These are phyloP conservation scores for Camponotus floridanus DNA, from an alignment of 1,140 invertebrate species.

Conservation along the genomic window DNA sequence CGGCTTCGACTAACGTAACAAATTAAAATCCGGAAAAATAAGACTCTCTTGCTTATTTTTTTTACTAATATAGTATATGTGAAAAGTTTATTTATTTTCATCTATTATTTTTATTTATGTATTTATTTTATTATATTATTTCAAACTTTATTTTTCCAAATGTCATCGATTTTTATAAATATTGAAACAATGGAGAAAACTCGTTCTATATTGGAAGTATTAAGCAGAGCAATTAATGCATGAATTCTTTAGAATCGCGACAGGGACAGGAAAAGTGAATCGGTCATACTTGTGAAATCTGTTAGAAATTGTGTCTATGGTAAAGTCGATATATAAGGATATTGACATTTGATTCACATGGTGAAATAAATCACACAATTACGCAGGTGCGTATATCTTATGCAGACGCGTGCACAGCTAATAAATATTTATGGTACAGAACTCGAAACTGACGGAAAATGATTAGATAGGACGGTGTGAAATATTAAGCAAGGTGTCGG, in stretches of 20 bases:
- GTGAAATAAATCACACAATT: constrained; percentile 40
- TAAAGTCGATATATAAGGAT: not conserved
- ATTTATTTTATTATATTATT: not conserved
- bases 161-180: not conserved
- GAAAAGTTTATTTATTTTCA: not conserved
- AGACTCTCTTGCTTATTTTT: not conserved
- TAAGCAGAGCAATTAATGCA: not conserved
- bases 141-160: not conserved
- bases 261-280: not conserved
- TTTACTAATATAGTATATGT: not conserved
- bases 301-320: not conserved
- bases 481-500: not conserved
- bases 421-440: constrained; percentile 36
- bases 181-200: not conserved
- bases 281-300: not conserved
- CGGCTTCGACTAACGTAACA: not conserved
- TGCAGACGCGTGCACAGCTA: not conserved
- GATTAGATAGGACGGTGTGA: constrained; percentile 29
- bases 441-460: constrained; percentile 33
- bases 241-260: not conserved
- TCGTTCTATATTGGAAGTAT: not conserved
- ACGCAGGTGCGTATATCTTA: constrained; percentile 5
- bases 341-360: constrained; percentile 6
- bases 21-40: not conserved
- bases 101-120: too few species aligned